These are phyloP conservation scores for Rhopalosiphum maidis DNA, from an alignment of 1,140 invertebrate species.

Conservation along the genomic window DNA sequence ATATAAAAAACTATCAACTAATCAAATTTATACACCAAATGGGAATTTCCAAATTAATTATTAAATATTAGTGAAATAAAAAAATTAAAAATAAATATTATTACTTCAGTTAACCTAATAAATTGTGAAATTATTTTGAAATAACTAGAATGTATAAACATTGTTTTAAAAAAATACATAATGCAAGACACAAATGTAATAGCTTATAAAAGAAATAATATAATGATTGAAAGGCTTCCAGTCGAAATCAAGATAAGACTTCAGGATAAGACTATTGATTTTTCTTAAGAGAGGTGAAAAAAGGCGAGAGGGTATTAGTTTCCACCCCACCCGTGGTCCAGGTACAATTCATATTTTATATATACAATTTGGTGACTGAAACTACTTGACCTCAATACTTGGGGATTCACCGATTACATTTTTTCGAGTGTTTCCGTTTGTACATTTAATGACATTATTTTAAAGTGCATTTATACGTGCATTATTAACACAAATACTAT, in stretches of 20 bases:
- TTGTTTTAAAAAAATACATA: not conserved
- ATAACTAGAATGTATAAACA: not conserved
- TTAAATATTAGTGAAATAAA: not conserved
- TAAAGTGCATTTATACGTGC: not conserved
- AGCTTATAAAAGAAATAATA: not conserved
- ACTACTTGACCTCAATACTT: conserved; percentile 16
- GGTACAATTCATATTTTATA: not conserved
- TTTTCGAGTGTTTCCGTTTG: not conserved
- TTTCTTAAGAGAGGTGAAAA: not conserved
- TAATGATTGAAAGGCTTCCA: not conserved
- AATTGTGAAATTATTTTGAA: not conserved
- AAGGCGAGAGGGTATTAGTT: not conserved
- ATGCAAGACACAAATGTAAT: not conserved
- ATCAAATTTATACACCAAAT: not conserved
- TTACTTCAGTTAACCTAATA: not conserved
- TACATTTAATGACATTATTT: not conserved
- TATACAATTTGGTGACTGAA: not conserved
- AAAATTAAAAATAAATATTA: not conserved
- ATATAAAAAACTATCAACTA: not conserved
- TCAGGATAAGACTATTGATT: conserved; percentile 11
- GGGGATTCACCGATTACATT: not conserved
- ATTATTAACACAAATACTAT: not conserved
- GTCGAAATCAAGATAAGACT: not conserved
- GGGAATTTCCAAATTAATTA: not conserved
- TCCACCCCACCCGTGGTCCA: not conserved